Conservation (phyloP, 2,113 vertebrate genomes). For the Spheniscus mendiculus region DNA sequence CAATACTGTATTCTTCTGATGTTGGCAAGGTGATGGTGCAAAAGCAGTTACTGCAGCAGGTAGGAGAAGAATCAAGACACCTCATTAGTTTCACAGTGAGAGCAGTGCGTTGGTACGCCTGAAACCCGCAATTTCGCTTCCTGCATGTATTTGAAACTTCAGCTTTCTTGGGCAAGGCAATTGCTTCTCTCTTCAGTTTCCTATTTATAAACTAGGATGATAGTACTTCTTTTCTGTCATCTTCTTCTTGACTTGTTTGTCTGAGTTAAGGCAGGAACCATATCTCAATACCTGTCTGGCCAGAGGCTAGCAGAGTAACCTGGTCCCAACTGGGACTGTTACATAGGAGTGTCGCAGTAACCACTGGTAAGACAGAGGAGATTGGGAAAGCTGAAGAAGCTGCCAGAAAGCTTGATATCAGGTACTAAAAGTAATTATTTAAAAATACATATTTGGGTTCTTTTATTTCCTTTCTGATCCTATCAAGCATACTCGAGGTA, state of each 20-base stretch:
- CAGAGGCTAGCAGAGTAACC: not conserved
- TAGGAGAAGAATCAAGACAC: not conserved
- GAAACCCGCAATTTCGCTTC: not conserved
- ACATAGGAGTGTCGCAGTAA: not conserved
- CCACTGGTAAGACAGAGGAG: not conserved
- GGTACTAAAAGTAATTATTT: not conserved
- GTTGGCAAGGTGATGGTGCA: not conserved
- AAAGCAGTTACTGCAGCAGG: not conserved
- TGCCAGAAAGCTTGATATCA: not conserved
- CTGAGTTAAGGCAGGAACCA: not conserved
- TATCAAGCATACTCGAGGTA: not conserved
- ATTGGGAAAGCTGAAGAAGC: not conserved
- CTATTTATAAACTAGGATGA: not conserved
- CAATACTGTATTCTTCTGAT: not conserved
- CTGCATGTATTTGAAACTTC: not conserved
- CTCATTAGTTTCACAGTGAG: not conserved
- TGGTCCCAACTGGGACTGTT: fast-evolving
- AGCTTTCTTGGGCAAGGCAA: not conserved
- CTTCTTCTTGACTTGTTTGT: not conserved
- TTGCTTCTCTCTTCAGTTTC: not conserved
- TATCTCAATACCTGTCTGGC: not conserved
- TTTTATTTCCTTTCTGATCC: slow-evolving; percentile 20
- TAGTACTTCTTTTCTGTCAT: not conserved
- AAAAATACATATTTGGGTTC: not conserved
- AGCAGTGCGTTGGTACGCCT: not conserved